Conservation (phyloP, 1,140 invertebrate species). For the Drosophila parabipectinata region DNA sequence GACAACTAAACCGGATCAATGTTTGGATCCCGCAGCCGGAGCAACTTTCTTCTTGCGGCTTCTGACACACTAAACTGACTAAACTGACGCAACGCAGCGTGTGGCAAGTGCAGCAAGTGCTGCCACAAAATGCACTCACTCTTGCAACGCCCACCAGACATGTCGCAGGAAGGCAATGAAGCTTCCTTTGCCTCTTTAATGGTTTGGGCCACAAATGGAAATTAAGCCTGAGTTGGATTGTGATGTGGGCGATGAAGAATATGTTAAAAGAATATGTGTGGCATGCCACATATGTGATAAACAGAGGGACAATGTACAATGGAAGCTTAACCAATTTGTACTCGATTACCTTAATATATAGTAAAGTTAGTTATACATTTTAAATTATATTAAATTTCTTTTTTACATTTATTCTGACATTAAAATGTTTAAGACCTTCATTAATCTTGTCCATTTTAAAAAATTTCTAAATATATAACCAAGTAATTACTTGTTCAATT, state of each 20-base stretch:
- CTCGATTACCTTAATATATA: too few species aligned
- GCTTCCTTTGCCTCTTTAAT: slow-evolving; percentile 56
- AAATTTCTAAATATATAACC: neutral
- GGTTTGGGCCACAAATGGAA: slow-evolving; percentile 63
- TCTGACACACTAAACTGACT: slow-evolving; percentile 82
- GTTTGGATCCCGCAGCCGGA: slow-evolving; percentile 20
- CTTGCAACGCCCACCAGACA: slow-evolving; percentile 59
- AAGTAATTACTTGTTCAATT: neutral
- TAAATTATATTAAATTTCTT: too few species aligned
- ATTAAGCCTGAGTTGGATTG: slow-evolving; percentile 41
- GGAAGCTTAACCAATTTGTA: neutral
- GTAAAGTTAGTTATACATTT: too few species aligned
- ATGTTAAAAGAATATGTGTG: too few species aligned
- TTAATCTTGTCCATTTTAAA: neutral
- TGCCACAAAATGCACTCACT: slow-evolving; percentile 18
- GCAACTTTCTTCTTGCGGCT: slow-evolving; percentile 77
- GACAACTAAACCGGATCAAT: slow-evolving; percentile 71
- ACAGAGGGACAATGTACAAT: neutral
- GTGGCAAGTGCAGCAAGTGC: slow-evolving; percentile 72
- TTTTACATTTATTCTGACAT: too few species aligned
- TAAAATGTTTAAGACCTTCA: neutral
- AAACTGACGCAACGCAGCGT: slow-evolving; percentile 76
- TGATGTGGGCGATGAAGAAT: neutral
- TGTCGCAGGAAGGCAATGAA: slow-evolving; percentile 8
- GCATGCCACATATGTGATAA: slow-evolving; percentile 43